phyloP scores from a whole-genome alignment of 2,113 vertebrate species.

The Hyperopisus bebe region DNA sequence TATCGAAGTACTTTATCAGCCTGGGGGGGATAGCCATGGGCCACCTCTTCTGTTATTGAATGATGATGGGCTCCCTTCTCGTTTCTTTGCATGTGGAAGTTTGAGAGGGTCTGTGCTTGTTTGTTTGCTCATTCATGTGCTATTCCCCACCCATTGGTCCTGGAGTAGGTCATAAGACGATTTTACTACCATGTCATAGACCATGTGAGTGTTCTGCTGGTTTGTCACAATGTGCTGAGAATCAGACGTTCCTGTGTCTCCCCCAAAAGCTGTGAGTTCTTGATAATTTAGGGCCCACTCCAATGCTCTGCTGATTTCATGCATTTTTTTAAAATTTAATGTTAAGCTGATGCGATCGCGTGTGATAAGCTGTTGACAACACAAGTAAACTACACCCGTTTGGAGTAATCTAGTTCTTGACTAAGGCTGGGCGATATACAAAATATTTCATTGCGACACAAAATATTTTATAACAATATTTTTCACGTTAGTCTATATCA shows the following conservation, averaged over 20 bases:
- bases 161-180: neutral
- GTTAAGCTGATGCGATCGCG: neutral
- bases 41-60: conserved; percentile 43
- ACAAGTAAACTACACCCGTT: neutral
- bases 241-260: neutral
- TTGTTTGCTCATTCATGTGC: no score
- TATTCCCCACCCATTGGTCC: neutral
- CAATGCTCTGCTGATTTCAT: neutral
- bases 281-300: neutral
- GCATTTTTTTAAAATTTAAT: neutral
- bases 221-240: conserved; percentile 13
- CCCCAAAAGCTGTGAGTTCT: neutral
- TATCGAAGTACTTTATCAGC: conserved; percentile 76
- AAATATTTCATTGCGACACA: neutral
- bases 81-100: neutral
- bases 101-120: neutral
- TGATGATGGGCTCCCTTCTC: conserved; percentile 57
- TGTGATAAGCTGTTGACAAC: neutral
- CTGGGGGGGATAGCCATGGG: conserved; percentile 65
- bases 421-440: neutral
- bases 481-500: neutral
- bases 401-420: neutral
- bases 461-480: neutral
- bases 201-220: neutral
- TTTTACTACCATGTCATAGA: neutral